Base-by-base conservation (phyloP, 2,113 vertebrate genomes). In the Trachemys scripta region DNA sequence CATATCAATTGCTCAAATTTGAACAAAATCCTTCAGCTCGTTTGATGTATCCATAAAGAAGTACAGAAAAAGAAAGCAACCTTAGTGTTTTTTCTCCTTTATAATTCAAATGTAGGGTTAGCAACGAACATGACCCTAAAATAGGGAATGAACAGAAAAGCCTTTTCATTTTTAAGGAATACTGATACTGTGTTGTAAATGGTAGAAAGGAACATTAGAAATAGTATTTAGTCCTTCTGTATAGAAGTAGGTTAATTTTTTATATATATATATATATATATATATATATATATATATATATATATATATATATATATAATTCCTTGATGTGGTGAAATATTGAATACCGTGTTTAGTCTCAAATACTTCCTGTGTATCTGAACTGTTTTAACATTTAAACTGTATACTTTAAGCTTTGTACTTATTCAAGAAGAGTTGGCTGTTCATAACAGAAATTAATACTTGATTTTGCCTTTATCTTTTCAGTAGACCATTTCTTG, bases 401-500 rank as follows among this genome's bases (percentile, higher is more conserved):
- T 92, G 2, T 65, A 0, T 92, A 22, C 84, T 78, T 51, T 85
- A 89, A 79, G 8, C 75, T 79, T n/a, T 94, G 81, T 14, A 82
- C 12, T 38, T 75, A 89, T 49, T 94, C 16, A 91, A 90, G 45
- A 92, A 83, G 76, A 94, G 72, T 85, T 38, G 80, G 56, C 35
- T 90, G 42, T 89, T 72, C 13, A 31, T 82, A 50, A 35, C 31
- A 72, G 80, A 93, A 88, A 82, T 6, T 76, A 91, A 49, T 86
- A 56, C 10, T 57, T 35, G 19, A 96, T 82, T 95, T 8, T 88
- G 14, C 80, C 29, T 65, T 22, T 27, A 22, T 90, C 57, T 93
- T 88, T 94, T 87, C 54, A 79, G 7, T 94, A 81, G 90, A 88
- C 2, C 87, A 69, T 92, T 90, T 89, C 5, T 79, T 92, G 84